Base-by-base conservation (phyloP, 1,140 invertebrate species). In the Ceratitis capitata region DNA sequence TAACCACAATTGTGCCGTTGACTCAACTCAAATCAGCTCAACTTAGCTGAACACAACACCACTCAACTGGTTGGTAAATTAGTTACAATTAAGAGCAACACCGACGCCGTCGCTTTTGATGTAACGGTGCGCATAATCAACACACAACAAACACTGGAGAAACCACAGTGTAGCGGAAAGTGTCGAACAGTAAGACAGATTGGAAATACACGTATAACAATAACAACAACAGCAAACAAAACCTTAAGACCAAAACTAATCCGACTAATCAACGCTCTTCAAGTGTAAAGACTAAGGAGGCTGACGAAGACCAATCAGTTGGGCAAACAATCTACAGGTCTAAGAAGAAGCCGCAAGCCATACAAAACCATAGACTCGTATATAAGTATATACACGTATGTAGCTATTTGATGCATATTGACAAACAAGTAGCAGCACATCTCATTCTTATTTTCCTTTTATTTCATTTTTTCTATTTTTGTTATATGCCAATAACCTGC, bases 41-140 rank as follows among this genome's bases (percentile, higher is more conserved):
- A n/a, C n/a, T n/a, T n/a, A n/a, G n/a, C n/a, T n/a, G n/a, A n/a
- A n/a, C n/a, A n/a, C n/a, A n/a, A n/a, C n/a, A n/a, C n/a, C n/a
- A n/a, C n/a, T n/a, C n/a, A 78, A 78, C 69, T 39, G 35, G 5
- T n/a, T 74, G 64, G 35, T 74, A 74, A 74, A 74, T 74, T 74
- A 42, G 32, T 32, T 74, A 32, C 64, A 74, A 74, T 74, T 74
- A 74, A 78, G 39, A 78, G 69, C 35, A 78, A 47, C 69, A 78
- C 51, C 51, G n/a, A n/a, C n/a, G n/a, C 69, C 39, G 39, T 39
- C 39, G 69, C 19, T 35, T 47, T 42, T 45, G 69, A 78, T 45
- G 9, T 78, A 78, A 78, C 69, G 69, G 69, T 1, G 23, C 69
- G 69, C 32, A 10, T 23, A 42, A 78, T 45, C 39, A 78, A 78